Evolutionary conservation across 2,797 vertebrate species (phyloP), one percentile per base, ranked within the genome.

Genomic region (Chloroceryle inda): DNA sequence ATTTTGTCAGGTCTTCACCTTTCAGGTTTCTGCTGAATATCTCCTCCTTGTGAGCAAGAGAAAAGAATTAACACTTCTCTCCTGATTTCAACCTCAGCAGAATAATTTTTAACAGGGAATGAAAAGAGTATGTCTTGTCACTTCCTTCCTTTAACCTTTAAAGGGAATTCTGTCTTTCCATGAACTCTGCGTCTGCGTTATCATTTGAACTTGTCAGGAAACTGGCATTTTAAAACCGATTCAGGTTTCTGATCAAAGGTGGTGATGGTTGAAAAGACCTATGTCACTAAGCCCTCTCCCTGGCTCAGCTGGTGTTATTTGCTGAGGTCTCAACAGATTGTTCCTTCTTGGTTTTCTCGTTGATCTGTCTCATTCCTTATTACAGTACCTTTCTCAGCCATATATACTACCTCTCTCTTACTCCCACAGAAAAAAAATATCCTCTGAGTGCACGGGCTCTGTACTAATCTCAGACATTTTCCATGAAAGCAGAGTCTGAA

Each of bases 141-240:
- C 58, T 94, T 89, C 75, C 61, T 85, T 72, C 61, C 75, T 72
- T 83, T 85, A 85, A 75, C 80, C 93, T 95, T 89, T 92, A 82
- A 63, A 87, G 40, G 16, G 40, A 93, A 62, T 64, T 89, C 75
- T 77, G n/a, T 89, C 78, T 85, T 89, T 71, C 72, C 45, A 13
- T n/a, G 69, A 91, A 21, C 56, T 92, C 64, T 88, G 62, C 44
- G 80, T 85, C 78, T 64, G 29, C 53, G 77, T 75, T 53, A 87
- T 75, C 81, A 89, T 88, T 88, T 77, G 64, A 92, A 68, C 44
- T 74, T 35, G 19, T 42, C 50, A 13, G 75, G 45, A 92, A 66
- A 62, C 22, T 59, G 75, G n/a, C 53, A 55, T 89, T 94, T 85
- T 55, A 72, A 94, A 95, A 47, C 31, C 0, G 0, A 37, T 92